Percentiles rank a stretch among this genome's conserved stretches.
Conservation (phyloP, 2,888 invertebrate genomes). For the Tubulanus polymorphus region DNA sequence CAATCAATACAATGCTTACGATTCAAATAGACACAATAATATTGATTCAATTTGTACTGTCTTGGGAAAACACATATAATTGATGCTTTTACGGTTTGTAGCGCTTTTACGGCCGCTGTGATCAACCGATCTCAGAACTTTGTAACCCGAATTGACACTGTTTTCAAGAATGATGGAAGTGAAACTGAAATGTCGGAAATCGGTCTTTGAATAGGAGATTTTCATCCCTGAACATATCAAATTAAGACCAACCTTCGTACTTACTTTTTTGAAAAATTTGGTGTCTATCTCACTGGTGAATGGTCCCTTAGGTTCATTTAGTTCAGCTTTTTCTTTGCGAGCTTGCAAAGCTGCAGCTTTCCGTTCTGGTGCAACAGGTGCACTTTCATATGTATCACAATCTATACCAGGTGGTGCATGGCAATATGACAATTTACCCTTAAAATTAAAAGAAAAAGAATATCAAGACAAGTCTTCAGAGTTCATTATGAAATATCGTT, state of each 20-base stretch:
- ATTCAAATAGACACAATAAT: too few relatives aligned
- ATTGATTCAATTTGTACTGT: too few relatives aligned
- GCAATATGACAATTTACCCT: slow-evolving; percentile 79
- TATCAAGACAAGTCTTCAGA: too few relatives aligned
- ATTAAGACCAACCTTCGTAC: neutral
- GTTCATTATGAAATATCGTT: neutral
- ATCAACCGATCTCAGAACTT: too few relatives aligned
- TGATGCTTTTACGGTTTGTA: too few relatives aligned
- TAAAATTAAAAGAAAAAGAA: slow-evolving; percentile 58
- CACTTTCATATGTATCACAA: slow-evolving; percentile 60
- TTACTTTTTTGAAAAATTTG: slow-evolving; percentile 59
- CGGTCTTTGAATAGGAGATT: neutral
- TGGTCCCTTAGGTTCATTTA: neutral
- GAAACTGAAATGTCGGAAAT: too few relatives aligned
- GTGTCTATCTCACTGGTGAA: slow-evolving; percentile 60
- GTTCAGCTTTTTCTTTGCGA: neutral
- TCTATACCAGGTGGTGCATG: slow-evolving; percentile 71
- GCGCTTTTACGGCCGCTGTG: too few relatives aligned
- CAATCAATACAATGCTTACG: too few relatives aligned
- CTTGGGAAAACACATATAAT: too few relatives aligned
- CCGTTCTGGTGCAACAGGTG: neutral
- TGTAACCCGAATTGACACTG: too few relatives aligned
- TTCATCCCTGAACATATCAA: neutral
- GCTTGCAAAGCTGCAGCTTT: neutral
- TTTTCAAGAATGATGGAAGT: too few relatives aligned